Evolutionary conservation across 2,113 vertebrate species (phyloP).

Genomic region (Sprattus sprattus): DNA sequence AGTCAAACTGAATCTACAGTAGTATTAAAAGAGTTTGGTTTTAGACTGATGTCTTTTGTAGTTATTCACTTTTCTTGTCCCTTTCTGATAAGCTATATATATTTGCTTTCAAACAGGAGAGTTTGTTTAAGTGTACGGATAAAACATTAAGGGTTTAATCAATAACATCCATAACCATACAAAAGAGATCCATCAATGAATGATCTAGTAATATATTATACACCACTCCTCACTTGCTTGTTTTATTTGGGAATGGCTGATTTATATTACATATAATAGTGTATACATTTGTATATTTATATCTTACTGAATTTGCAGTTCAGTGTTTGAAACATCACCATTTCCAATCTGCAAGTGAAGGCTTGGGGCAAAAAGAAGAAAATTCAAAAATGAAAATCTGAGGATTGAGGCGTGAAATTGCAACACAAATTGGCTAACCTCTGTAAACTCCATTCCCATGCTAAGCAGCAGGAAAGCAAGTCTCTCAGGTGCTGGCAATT

Average conservation of each 20-base stretch:
- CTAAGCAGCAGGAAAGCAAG: not conserved
- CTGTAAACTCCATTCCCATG: not conserved
- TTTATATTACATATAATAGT: no score
- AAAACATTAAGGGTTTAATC: no score
- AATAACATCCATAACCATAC: no score
- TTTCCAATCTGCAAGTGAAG: not conserved
- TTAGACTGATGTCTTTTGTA: slow-evolving; percentile 36
- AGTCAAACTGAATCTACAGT: slow-evolving; percentile 62
- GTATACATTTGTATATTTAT: no score
- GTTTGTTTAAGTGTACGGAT: not conserved
- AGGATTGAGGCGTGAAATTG: not conserved
- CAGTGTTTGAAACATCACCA: not conserved
- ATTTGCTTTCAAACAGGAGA: not conserved
- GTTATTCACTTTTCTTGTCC: not conserved
- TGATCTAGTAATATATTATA: no score
- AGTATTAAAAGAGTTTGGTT: slow-evolving; percentile 72
- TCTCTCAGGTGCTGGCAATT: not conserved
- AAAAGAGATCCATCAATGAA: no score
- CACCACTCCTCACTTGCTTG: no score
- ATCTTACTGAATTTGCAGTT: no score
- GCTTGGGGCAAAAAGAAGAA: not conserved
- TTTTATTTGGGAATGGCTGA: no score
- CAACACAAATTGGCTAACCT: not conserved
- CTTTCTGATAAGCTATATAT: not conserved
- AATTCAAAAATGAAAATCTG: not conserved